Percentiles rank a stretch among this genome's conserved stretches.
Evolutionary conservation across 2,797 vertebrate genomes (phyloP).

Genomic region (Sebastes reedi): DNA sequence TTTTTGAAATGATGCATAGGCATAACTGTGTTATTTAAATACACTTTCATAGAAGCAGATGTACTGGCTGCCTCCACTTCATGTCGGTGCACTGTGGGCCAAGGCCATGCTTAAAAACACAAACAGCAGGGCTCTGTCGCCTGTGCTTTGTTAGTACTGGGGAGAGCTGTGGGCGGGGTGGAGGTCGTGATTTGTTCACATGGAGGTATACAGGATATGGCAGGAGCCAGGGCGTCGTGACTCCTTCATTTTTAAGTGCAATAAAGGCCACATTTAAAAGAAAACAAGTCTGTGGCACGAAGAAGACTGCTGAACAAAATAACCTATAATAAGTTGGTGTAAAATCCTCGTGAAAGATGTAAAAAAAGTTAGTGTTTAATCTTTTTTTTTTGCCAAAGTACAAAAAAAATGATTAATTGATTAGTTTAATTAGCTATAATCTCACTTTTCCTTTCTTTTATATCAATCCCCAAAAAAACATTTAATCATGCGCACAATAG

Average conservation of each 20-base stretch:
- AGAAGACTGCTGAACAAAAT: not conserved
- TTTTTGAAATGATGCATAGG: not conserved
- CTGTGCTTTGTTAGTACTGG: constrained; percentile 81
- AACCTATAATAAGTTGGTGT: not conserved
- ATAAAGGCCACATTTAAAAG: constrained; percentile 67
- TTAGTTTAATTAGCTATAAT: not conserved
- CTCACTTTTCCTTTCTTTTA: not conserved
- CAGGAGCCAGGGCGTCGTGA: constrained; percentile 91
- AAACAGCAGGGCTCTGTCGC: constrained; percentile 82
- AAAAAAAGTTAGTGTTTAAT: not conserved
- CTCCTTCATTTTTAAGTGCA: constrained; percentile 76
- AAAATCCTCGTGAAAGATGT: not conserved
- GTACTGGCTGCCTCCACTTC: constrained; percentile 34
- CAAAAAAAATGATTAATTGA: not conserved
- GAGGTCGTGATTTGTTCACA: constrained; percentile 88
- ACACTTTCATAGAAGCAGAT: constrained; percentile 26
- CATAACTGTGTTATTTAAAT: not conserved
- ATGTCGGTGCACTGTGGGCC: constrained; percentile 54
- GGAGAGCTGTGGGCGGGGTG: constrained; percentile 76
- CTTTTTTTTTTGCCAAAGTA: not conserved
- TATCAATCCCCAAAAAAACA: not conserved
- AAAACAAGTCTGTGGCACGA: constrained; percentile 59
- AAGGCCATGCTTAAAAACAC: constrained; percentile 79
- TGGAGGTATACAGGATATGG: constrained; percentile 89
- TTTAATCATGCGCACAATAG: not conserved